Evolutionary conservation across 2,113 vertebrate species (phyloP), one percentile per base, ranked within the genome.

Genomic region (Caranx ignobilis): DNA sequence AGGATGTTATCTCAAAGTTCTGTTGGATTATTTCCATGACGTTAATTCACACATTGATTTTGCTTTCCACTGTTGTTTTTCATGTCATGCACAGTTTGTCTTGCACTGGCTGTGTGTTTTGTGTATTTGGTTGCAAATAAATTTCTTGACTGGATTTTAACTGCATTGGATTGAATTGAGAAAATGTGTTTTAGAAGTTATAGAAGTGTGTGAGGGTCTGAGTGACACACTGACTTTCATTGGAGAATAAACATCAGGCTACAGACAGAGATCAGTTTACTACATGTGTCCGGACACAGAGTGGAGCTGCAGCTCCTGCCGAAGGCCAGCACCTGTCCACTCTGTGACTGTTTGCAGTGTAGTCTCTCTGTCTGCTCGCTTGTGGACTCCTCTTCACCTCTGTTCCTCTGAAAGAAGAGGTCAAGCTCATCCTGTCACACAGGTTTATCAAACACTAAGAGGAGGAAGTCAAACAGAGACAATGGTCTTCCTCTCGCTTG

Each of bases 381-480:
- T 48, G 54, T 75, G 64, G 69, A 83, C 76, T 72, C 66, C 35
- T 76, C 81, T 76, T 81, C 77, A 88, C 70, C 83, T 86, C 64
- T 31, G 32, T 43, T 60, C 57, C 11, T 67, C n/a, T 81, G 73
- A 81, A 83, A 81, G 61, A 78, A 56, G 43, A 72, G 74, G 77
- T 86, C 81, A 83, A 83, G 81, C 84, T 86, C 81, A 75, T 84
- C 71, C 66, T 62, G 77, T 66, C 57, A 39, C n/a, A 6, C 37
- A 75, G 50, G 75, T 86, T 75, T 69, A 81, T 79, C 74, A 75
- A 77, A 80, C 35, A 56, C 77, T 63, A 75, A 83, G 68, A 81
- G 61, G 74, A 66, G 77, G 77, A 73, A 86, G 75, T 79, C 81
- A 82, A 82, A 86, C 87, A 86, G 35, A 79, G 57, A 60, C 81